phyloP scores from a whole-genome alignment of 2,113 vertebrate genomes.

The Lucifuga dentata region DNA sequence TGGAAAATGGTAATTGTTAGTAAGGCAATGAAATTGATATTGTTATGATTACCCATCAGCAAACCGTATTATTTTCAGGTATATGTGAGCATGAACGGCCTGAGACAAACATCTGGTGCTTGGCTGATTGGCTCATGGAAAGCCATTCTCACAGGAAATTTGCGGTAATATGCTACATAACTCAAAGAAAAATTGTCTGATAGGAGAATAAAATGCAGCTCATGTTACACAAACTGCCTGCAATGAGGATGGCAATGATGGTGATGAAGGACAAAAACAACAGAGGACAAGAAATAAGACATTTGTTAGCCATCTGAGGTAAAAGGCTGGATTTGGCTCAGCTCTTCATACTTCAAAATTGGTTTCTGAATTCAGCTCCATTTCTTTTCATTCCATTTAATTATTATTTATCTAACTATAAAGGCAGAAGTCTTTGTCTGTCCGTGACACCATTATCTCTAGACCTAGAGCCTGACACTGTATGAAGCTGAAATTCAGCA shows the following conservation, averaged over 20 bases:
- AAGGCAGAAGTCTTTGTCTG: too few relatives aligned
- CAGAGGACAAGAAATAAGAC: background rate
- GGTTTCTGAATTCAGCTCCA: background rate
- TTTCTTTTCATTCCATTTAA: too few relatives aligned
- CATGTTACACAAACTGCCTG: slow-evolving; percentile 15
- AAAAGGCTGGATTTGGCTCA: background rate
- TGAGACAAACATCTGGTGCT: slow-evolving; percentile 44
- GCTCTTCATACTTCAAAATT: background rate
- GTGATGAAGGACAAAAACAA: background rate
- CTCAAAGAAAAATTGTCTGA: slow-evolving; percentile 6
- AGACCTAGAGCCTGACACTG: too few relatives aligned
- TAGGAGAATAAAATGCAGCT: background rate
- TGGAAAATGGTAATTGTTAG: slow-evolving; percentile 50
- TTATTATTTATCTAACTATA: too few relatives aligned
- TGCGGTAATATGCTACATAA: slow-evolving; percentile 10
- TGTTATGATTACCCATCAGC: slow-evolving; percentile 26
- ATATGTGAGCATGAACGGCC: slow-evolving; percentile 1
- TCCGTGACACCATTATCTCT: too few relatives aligned
- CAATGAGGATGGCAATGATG: background rate
- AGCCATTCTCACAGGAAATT: slow-evolving; percentile 14
- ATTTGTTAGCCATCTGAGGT: slow-evolving; percentile 5
- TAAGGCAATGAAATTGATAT: slow-evolving; percentile 34
- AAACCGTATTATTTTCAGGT: slow-evolving; percentile 2
- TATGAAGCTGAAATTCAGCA: too few relatives aligned
- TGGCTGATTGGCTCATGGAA: slow-evolving; percentile 11